Conservation (phyloP, 2,888 invertebrate genomes). For the Xylophagus ater region DNA sequence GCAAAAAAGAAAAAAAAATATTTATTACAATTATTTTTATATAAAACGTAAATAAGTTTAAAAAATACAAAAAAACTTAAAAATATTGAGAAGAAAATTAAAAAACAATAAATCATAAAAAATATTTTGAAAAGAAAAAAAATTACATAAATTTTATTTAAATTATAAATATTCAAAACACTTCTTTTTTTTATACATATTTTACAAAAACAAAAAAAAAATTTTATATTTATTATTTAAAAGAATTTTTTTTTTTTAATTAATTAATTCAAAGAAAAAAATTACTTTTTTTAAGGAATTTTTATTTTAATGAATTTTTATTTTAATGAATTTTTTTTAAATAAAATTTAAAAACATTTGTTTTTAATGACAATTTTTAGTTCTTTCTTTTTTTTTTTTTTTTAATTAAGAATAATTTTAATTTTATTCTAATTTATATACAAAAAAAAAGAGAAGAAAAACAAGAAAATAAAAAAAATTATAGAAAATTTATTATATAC, state of each 20-base stretch:
- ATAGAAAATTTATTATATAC: too few relatives aligned
- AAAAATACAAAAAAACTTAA: not conserved
- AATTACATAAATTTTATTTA: conserved; percentile 1
- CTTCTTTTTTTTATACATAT: too few relatives aligned
- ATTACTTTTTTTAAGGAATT: too few relatives aligned
- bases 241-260: too few relatives aligned
- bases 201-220: conserved; percentile 1
- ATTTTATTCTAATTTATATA: conserved; percentile 7
- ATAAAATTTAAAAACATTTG: conserved; percentile 6
- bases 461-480: conserved; percentile 4
- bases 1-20: not conserved
- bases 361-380: conserved; percentile 1
- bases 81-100: conserved; percentile 2
- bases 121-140: conserved; percentile 1
- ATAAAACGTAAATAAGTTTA: conserved; percentile 1
- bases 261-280: too few relatives aligned
- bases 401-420: conserved; percentile 4
- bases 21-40: conserved; percentile 2
- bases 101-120: not conserved
- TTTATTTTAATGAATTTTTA: too few relatives aligned
- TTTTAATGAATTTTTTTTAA: too few relatives aligned
- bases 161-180: too few relatives aligned
- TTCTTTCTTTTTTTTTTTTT: conserved; percentile 1
- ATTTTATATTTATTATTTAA: conserved; percentile 9
- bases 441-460: not conserved